phyloP scores from a whole-genome alignment of 2,113 vertebrate species.

The Murina feae region DNA sequence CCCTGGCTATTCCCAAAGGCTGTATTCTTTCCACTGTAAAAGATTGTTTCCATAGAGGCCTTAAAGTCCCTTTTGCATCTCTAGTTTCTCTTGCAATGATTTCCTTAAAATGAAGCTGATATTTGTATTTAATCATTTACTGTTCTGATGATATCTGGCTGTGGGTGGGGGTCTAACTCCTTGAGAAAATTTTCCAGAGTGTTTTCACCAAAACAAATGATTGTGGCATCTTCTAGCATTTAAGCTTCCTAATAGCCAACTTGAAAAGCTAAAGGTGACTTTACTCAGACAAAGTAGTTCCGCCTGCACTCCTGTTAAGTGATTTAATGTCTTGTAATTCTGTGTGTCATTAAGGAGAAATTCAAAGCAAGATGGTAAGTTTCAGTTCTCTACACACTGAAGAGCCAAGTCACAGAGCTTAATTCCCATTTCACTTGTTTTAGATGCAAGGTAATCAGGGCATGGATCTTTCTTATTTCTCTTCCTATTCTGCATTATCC shows the following conservation, averaged over 20 bases:
- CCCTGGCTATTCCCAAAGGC: neutral
- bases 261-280: slow-evolving; percentile 33
- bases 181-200: neutral
- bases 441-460: neutral
- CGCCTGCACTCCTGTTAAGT: neutral
- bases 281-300: slow-evolving; percentile 31
- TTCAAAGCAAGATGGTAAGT: slow-evolving; percentile 40
- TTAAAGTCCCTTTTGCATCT: neutral
- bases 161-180: neutral
- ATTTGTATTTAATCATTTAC: neutral
- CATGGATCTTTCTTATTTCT: neutral
- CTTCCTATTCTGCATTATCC: neutral
- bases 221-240: neutral
- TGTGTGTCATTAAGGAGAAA: slow-evolving; percentile 31
- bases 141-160: neutral
- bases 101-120: neutral
- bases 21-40: neutral
- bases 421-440: slow-evolving; percentile 22
- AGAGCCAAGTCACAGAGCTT: neutral
- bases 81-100: neutral
- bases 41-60: neutral
- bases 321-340: slow-evolving; percentile 36
- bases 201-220: neutral
- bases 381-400: slow-evolving; percentile 14
- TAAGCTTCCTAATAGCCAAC: neutral